These are phyloP conservation scores for Andrena minutula DNA, from an alignment of 2,888 invertebrate genomes.

Conservation along the genomic window DNA sequence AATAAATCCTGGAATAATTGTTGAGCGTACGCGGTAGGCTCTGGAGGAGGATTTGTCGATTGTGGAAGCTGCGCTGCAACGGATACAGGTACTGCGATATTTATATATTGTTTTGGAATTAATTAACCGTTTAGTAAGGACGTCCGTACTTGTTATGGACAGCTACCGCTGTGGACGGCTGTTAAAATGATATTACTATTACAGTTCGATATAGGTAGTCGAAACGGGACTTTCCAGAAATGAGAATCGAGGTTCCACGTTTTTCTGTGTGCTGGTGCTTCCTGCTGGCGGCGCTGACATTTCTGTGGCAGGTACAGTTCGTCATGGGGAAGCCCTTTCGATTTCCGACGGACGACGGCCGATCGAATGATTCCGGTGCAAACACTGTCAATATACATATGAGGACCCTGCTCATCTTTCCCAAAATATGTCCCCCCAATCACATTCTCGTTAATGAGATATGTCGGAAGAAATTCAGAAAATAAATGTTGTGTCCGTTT, in stretches of 20 bases:
- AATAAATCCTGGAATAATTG: constrained; percentile 5
- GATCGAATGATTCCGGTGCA: too few species aligned
- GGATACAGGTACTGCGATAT: neutral
- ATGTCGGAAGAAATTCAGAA: too few species aligned
- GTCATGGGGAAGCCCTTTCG: neutral
- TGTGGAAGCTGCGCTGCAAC: neutral
- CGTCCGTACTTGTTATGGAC: too few species aligned
- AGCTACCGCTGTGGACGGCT: neutral
- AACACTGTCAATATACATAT: too few species aligned
- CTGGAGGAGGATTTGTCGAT: neutral
- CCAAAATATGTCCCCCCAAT: too few species aligned
- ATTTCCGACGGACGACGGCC: too few species aligned
- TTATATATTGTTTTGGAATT: neutral
- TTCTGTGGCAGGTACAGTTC: neutral
- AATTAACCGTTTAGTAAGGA: too few species aligned
- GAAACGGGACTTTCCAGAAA: neutral
- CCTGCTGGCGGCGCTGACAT: neutral
- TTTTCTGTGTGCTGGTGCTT: neutral
- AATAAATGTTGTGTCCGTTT: too few species aligned
- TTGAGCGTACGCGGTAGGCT: neutral
- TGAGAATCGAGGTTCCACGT: neutral
- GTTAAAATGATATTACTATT: neutral
- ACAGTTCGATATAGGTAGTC: neutral
- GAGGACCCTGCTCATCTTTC: too few species aligned
- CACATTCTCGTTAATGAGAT: too few species aligned